Evolutionary conservation across 2,797 vertebrate species (phyloP).

Genomic region (Lepilemur ruficaudatus): DNA sequence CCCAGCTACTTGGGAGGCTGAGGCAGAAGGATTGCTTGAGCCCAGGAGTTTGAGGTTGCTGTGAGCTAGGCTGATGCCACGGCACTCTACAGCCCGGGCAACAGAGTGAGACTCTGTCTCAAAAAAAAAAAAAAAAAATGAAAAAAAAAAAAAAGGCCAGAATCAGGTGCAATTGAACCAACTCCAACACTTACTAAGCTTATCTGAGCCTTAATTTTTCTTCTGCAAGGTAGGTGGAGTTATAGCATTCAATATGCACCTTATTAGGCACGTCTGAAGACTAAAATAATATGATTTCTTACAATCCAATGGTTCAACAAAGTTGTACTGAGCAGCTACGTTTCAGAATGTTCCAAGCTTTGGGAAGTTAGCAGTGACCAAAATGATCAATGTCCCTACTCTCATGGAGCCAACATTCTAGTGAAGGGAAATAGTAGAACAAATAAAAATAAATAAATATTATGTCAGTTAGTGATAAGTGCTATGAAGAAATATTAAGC

Average conservation of each 20-base stretch:
- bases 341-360: neutral
- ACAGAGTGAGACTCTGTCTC: too few relatives aligned
- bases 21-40: too few relatives aligned
- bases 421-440: neutral
- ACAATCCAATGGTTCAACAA: neutral
- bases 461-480: neutral
- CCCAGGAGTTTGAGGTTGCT: too few relatives aligned
- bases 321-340: neutral
- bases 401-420: neutral
- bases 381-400: neutral
- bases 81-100: too few relatives aligned
- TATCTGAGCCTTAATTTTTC: neutral
- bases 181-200: neutral
- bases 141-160: neutral
- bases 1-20: too few relatives aligned
- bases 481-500: neutral
- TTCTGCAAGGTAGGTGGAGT: neutral
- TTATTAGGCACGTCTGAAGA: neutral
- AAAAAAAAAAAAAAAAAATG: too few relatives aligned
- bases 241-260: neutral
- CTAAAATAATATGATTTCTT: neutral
- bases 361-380: neutral
- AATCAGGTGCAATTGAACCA: neutral
- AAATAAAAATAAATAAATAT: neutral
- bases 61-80: too few relatives aligned